These are phyloP conservation scores for Harmothoe impar DNA, from an alignment of 2,888 invertebrate species.

Conservation along the genomic window DNA sequence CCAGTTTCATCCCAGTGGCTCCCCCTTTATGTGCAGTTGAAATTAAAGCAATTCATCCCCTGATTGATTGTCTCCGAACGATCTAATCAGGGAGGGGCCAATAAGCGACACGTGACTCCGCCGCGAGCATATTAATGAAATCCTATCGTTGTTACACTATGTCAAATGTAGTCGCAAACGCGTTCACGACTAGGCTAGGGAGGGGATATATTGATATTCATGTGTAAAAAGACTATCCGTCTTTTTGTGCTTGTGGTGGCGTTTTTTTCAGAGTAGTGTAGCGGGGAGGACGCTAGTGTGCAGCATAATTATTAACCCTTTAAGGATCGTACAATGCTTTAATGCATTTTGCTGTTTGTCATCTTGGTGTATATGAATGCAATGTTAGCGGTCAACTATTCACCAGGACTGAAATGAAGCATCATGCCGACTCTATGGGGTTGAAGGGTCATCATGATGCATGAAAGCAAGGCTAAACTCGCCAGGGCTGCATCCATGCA, in stretches of 20 bases:
- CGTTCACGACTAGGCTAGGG: neutral
- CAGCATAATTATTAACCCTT: slow-evolving; percentile 38
- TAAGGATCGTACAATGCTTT: too few relatives aligned
- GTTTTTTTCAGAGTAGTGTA: too few relatives aligned
- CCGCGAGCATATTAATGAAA: neutral
- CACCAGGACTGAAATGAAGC: too few relatives aligned
- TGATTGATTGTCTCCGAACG: slow-evolving; percentile 47
- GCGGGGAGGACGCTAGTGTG: neutral
- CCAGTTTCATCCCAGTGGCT: neutral
- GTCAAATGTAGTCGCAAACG: neutral
- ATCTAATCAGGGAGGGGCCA: slow-evolving; percentile 9
- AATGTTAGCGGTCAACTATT: too few relatives aligned
- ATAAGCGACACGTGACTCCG: neutral
- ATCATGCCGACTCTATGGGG: too few relatives aligned
- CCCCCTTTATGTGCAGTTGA: slow-evolving; percentile 46
- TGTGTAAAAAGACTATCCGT: neutral
- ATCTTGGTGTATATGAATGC: too few relatives aligned
- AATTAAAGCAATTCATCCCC: slow-evolving; percentile 41
- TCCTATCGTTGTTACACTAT: neutral
- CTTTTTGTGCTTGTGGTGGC: neutral
- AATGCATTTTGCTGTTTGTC: too few relatives aligned
- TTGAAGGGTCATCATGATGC: too few relatives aligned
- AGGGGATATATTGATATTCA: slow-evolving; percentile 8
- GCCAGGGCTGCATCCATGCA: too few relatives aligned
- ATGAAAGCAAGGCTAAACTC: too few relatives aligned